Percentiles rank a stretch among this genome's conserved stretches.
phyloP scores from a whole-genome alignment of 2,888 invertebrate genomes.

The Phyto melanocephala region DNA sequence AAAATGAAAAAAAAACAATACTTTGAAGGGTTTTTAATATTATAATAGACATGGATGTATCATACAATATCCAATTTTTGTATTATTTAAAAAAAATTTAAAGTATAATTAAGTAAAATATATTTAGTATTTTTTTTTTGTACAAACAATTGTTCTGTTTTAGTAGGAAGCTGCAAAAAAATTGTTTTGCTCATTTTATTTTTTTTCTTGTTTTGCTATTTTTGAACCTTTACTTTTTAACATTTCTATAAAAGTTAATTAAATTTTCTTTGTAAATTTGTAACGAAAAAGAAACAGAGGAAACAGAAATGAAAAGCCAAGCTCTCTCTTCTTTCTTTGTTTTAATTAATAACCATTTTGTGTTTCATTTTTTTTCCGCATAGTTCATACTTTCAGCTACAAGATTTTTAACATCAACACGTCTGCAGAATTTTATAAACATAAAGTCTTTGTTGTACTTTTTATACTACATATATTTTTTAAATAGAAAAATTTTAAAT shows the following conservation, averaged over 20 bases:
- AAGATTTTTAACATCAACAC: slow-evolving; percentile 71
- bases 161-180: too few species aligned
- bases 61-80: too few species aligned
- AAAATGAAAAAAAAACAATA: too few species aligned
- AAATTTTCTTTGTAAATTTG: slow-evolving; percentile 57
- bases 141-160: too few species aligned
- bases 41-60: too few species aligned
- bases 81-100: too few species aligned
- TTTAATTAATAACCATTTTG: slow-evolving; percentile 67
- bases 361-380: slow-evolving; percentile 34
- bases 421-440: slow-evolving; percentile 14
- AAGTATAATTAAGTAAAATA: too few species aligned
- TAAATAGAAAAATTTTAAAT: slow-evolving; percentile 71
- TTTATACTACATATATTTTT: slow-evolving; percentile 12
- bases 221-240: background rate
- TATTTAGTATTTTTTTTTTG: too few species aligned
- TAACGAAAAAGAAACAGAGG: background rate
- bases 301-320: background rate
- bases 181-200: background rate
- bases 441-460: slow-evolving; percentile 17
- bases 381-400: slow-evolving; percentile 43
- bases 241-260: slow-evolving; percentile 60
- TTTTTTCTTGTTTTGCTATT: background rate
- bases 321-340: slow-evolving; percentile 58
- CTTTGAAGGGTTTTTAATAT: too few species aligned